Base-by-base conservation (phyloP, 1,140 invertebrate species). In the Drosophila littoralis region DNA sequence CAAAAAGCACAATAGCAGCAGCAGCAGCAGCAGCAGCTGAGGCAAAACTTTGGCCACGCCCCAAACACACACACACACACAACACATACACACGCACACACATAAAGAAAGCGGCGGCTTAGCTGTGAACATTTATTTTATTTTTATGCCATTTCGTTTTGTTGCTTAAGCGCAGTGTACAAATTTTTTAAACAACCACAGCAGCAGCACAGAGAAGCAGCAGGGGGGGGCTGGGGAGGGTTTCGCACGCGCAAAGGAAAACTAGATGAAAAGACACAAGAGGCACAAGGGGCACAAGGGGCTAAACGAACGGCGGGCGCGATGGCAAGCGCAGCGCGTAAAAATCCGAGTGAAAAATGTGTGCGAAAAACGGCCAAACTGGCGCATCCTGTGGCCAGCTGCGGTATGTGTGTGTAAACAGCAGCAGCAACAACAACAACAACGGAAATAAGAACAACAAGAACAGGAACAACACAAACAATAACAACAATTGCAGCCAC, bases 141-240 rank as follows among this genome's bases (percentile, higher is more conserved):
- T 73, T 73, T 73, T 68, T 73, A 68, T 73, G 70, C 70, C 70
- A 73, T 73, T 73, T 68, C 70, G 64, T 73, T 73, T 52, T 73
- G 63, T 71, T 71, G 42, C 54, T 71, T 71, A 71, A 71, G 68
- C 68, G 68, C 51, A 71, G 68, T 61, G 42, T 73, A 60, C 70
- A 68, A 68, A 73, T 73, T 73, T 73, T 73, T 52, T 42, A 58
- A 59, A 58, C 54, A 72, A 57, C 60, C 68, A 64, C 60, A 71
- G 5, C 54, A 58, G 10, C 43, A 63, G 7, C 22, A 66, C 6
- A 57, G 38, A 42, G 38, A 9, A 22, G 7, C 38, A 13, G n/a
- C 10, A n/a, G 54, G 12, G 38, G 6, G 38, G 54, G 10, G 22
- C 0, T 28, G 15, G 45, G 6, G n/a, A 8, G 32, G 32, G 28